Evolutionary conservation across 2,888 invertebrate genomes (phyloP).

Genomic region (Drosophila melanocephala): DNA sequence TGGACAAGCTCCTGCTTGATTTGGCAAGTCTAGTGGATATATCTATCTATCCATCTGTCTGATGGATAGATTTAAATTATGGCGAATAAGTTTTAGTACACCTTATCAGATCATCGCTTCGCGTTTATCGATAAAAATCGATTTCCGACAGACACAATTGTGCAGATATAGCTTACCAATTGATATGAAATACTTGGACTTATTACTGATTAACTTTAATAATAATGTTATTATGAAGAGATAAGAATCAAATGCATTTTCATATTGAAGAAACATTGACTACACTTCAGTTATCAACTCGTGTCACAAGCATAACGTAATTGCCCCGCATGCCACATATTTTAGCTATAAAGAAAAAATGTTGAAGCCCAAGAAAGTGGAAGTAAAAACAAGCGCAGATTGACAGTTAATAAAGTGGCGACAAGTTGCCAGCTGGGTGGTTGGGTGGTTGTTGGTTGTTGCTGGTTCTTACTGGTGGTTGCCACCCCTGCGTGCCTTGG

Average conservation of each 20-base stretch:
- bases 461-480: conserved; percentile 22
- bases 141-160: neutral
- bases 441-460: conserved; percentile 24
- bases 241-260: neutral
- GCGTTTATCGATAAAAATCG: neutral
- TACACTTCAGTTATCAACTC: neutral
- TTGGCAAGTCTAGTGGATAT: neutral
- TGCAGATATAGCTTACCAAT: neutral
- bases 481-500: conserved; percentile 33
- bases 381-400: conserved; percentile 62
- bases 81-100: accelerated
- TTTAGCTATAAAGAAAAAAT: neutral
- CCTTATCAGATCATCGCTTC: accelerated
- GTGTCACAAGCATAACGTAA: neutral
- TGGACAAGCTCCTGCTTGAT: neutral
- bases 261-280: neutral
- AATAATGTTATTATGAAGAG: neutral
- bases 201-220: neutral
- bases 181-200: neutral
- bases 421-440: conserved; percentile 68
- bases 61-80: neutral
- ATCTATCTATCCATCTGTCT: neutral
- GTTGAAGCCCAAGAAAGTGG: conserved; percentile 30
- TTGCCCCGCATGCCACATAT: conserved; percentile 6
- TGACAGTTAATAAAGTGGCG: conserved; percentile 80